Conservation (phyloP, 1,140 invertebrate genomes). For the Atta texana region DNA sequence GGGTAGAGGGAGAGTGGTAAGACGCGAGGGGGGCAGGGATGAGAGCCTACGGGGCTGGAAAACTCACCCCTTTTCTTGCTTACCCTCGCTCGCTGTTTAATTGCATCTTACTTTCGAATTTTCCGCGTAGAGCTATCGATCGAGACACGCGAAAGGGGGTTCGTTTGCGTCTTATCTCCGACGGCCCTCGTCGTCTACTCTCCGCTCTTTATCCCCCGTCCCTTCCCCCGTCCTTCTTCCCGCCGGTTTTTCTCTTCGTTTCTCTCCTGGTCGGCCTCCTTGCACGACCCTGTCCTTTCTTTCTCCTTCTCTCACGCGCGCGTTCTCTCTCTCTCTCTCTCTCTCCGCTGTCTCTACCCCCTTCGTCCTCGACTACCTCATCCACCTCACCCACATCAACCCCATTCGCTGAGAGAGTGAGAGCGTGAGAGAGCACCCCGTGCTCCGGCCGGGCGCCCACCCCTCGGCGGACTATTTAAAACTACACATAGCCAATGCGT, state of each 20-base stretch:
- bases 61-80: constrained; percentile 87
- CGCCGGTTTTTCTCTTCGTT: constrained; percentile 61
- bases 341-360: constrained; percentile 41
- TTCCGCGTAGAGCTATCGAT: constrained; percentile 87
- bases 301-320: constrained; percentile 37
- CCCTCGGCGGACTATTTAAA: constrained; percentile 85
- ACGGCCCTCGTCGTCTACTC: constrained; percentile 80
- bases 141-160: constrained; percentile 83
- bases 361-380: constrained; percentile 74
- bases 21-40: constrained; percentile 54
- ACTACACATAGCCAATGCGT: constrained; percentile 81
- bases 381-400: constrained; percentile 79
- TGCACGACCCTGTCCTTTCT: constrained; percentile 60
- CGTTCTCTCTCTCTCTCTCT: constrained; percentile 17
- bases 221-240: constrained; percentile 57
- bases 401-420: constrained; percentile 69
- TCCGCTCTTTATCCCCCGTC: constrained; percentile 76
- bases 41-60: constrained; percentile 80
- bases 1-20: constrained; percentile 55
- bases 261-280: constrained; percentile 60
- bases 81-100: constrained; percentile 87
- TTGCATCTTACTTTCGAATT: constrained; percentile 87
- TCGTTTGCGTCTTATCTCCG: constrained; percentile 87
- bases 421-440: constrained; percentile 67
- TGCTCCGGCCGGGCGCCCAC: constrained; percentile 71